phyloP scores from a whole-genome alignment of 2,797 vertebrate genomes.

The Spheniscus humboldti region DNA sequence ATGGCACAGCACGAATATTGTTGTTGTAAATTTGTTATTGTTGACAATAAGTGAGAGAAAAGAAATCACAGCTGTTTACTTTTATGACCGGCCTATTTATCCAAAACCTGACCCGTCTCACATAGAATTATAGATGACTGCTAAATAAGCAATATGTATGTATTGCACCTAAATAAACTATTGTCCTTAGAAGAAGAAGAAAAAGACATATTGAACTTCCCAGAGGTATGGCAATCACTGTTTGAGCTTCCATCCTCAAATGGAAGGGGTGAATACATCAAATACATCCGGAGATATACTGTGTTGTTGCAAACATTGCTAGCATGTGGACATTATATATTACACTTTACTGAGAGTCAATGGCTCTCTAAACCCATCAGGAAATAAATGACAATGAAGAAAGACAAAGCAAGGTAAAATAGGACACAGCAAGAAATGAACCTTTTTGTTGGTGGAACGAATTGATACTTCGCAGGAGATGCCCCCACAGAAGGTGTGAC shows the following conservation, averaged over 20 bases:
- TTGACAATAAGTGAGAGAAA: constrained; percentile 5
- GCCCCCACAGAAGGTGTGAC: constrained; percentile 44
- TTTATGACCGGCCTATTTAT: constrained; percentile 28
- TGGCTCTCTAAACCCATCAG: background rate
- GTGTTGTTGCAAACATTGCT: background rate
- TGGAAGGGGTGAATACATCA: background rate
- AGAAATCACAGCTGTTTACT: constrained; percentile 18
- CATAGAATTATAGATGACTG: background rate
- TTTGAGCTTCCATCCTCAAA: background rate
- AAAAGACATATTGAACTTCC: background rate
- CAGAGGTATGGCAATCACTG: background rate
- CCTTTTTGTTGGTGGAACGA: constrained; percentile 55
- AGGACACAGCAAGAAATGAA: constrained; percentile 42
- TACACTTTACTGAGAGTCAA: background rate
- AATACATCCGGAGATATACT: background rate
- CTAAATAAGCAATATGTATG: constrained; percentile 23
- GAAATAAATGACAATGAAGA: constrained; percentile 39
- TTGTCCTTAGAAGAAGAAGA: background rate
- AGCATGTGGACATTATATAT: background rate
- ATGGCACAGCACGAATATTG: background rate
- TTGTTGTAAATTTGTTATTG: constrained; percentile 22
- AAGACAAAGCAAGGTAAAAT: constrained; percentile 47
- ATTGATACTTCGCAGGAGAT: constrained; percentile 50
- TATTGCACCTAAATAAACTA: background rate
- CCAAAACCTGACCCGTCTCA: background rate